phyloP scores from a whole-genome alignment of 1,140 invertebrate genomes.

The Cecropterus lyciades region DNA sequence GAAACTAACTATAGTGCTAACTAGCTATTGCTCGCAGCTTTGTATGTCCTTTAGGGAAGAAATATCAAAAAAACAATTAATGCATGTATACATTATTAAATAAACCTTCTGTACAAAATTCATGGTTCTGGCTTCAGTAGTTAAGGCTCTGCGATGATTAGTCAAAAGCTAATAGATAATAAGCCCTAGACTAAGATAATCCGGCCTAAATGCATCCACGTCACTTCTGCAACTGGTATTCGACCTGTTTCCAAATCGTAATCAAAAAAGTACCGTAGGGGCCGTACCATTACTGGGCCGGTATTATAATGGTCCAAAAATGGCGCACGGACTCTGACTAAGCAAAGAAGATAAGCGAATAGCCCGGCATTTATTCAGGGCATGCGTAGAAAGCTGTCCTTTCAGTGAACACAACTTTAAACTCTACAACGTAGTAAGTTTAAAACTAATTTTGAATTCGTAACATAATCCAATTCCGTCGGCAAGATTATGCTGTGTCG shows the following conservation, averaged over 20 bases:
- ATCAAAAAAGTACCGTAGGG: constrained; percentile 9
- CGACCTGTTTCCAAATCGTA: constrained; percentile 1
- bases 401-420: constrained; percentile 16
- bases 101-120: too few species aligned
- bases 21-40: too few species aligned
- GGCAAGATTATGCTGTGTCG: constrained; percentile 38
- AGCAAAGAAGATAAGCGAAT: constrained; percentile 49
- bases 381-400: constrained; percentile 53
- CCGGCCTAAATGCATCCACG: too few species aligned
- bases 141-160: too few species aligned
- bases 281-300: constrained; percentile 10
- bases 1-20: too few species aligned
- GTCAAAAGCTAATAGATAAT: too few species aligned
- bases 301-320: constrained; percentile 43
- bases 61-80: too few species aligned
- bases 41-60: too few species aligned
- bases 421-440: constrained; percentile 35
- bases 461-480: constrained; percentile 30
- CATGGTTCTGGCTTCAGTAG: too few species aligned
- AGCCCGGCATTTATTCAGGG: constrained; percentile 50
- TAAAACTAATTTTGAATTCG: constrained; percentile 20
- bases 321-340: constrained; percentile 38
- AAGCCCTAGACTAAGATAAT: too few species aligned
- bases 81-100: too few species aligned
- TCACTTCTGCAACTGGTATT: not conserved